Base-by-base conservation (phyloP, 2,113 vertebrate genomes). In the Sporophila hypoxantha region DNA sequence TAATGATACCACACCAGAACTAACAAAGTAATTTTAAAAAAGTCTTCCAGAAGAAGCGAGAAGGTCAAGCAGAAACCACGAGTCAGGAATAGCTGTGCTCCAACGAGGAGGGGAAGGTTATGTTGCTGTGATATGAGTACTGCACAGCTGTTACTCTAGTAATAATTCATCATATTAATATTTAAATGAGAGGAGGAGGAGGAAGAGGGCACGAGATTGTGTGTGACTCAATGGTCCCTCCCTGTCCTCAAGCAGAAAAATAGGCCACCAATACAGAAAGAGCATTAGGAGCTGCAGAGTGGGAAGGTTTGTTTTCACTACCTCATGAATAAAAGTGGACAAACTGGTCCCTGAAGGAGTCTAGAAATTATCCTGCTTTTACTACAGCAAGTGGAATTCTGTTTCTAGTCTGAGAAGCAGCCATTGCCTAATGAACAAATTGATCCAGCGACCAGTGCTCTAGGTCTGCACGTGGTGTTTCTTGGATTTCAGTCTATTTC, bases 131-230 rank as follows among this genome's bases (percentile, higher is more conserved):
- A 95, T 90, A 95, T 83, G 95, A 94, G 81, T 67, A 89, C 85
- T 55, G 93, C 92, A 95, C 96, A 96, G 95, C 95, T 96, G 96
- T 92, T 94, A 91, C 91, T 93, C 91, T 70, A 92, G 95, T 90
- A 94, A 94, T 94, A 93, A 95, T 94, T 94, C 91, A 94, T 93
- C 94, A 82, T 92, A 92, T 94, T 92, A 95, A 94, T 96, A 96
- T 96, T 96, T 94, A 95, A 96, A 96, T 96, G 92, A 94, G 94
- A 77, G 55, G 74, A 92, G 92, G 75, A 65, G 92, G 75, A 65
- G 75, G 86, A 87, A 92, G 79, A 82, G 79, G 71, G 89, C 79
- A 64, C 1, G 3, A 84, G 76, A 67, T 56, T 80, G 46, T 85
- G 85, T 75, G 65, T 90, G 86, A 88, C 68, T 94, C 94, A 89